Conservation (phyloP, 2,888 invertebrate genomes). For the Molorchus minor region DNA sequence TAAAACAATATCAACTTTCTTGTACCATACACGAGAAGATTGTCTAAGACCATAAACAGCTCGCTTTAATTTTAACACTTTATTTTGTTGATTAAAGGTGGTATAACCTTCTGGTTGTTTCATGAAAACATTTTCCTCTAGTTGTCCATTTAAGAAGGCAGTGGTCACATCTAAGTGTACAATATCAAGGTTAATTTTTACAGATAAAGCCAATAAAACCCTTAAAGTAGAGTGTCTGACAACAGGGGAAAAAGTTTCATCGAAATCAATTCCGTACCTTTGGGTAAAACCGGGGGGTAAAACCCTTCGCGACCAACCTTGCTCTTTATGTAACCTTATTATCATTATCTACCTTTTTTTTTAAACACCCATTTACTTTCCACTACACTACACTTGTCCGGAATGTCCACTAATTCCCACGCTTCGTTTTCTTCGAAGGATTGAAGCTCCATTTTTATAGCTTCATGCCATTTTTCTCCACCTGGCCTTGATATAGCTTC, state of each 20-base stretch:
- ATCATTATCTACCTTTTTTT: conserved; percentile 40
- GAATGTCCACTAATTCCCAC: conserved; percentile 43
- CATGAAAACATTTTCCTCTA: conserved; percentile 41
- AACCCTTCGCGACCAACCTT: conserved; percentile 41
- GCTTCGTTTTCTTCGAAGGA: conserved; percentile 47
- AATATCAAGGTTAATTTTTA: conserved; percentile 29
- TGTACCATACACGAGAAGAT: conserved; percentile 1
- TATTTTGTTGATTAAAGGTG: conserved; percentile 8
- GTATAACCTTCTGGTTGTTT: conserved; percentile 30
- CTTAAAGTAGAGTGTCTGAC: conserved; percentile 36
- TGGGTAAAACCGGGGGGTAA: too few relatives aligned
- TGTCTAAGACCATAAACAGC: conserved; percentile 22
- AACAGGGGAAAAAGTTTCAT: conserved; percentile 43
- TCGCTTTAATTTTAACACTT: conserved; percentile 27
- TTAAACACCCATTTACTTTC: conserved; percentile 50
- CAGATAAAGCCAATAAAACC: conserved; percentile 39
- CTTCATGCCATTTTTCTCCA: conserved; percentile 36
- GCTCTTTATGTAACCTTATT: conserved; percentile 37
- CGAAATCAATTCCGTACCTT: conserved; percentile 34
- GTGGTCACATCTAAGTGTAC: conserved; percentile 41
- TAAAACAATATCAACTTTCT: conserved; percentile 13
- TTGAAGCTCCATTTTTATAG: conserved; percentile 45
- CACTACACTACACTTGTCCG: conserved; percentile 38
- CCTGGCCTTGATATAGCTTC: conserved; percentile 41
- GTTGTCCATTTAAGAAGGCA: conserved; percentile 41